phyloP scores from a whole-genome alignment of 1,140 invertebrate species.

The Lepidostoma basale region DNA sequence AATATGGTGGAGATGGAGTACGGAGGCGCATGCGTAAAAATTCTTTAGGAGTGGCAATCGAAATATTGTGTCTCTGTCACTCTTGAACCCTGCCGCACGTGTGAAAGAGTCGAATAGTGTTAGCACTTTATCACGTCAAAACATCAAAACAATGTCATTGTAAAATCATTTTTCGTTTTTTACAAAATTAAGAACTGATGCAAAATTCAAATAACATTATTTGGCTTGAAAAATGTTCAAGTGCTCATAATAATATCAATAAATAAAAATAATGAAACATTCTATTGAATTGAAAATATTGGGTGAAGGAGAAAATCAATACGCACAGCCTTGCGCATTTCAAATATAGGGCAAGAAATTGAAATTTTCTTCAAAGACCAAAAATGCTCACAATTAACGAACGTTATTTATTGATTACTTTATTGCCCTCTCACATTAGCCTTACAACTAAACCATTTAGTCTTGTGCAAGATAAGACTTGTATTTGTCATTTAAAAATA shows the following conservation, averaged over 20 bases:
- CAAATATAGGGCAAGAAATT: constrained; percentile 41
- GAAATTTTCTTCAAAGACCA: constrained; percentile 24
- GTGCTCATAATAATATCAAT: background rate
- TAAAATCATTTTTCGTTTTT: background rate
- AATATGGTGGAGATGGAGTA: constrained; percentile 34
- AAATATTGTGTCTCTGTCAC: constrained; percentile 21
- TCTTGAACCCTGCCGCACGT: background rate
- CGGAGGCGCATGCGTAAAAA: constrained; percentile 8
- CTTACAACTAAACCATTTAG: no score
- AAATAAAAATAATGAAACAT: background rate
- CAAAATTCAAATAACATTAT: background rate
- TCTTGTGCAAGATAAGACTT: no score
- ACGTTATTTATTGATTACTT: constrained; percentile 18
- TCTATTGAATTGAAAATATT: constrained; percentile 12
- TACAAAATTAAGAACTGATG: background rate
- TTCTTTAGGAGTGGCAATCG: constrained; percentile 35
- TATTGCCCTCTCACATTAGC: no score
- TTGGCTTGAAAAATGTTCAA: background rate
- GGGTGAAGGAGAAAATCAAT: constrained; percentile 41
- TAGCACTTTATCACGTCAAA: constrained; percentile 12
- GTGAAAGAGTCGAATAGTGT: constrained; percentile 1
- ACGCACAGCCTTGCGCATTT: constrained; percentile 38
- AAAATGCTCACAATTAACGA: background rate
- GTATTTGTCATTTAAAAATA: no score
- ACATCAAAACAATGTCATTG: constrained; percentile 20